Evolutionary conservation across 2,888 invertebrate genomes (phyloP), one percentile per base, ranked within the genome.

Genomic region (Sylvicola fuscatus): DNA sequence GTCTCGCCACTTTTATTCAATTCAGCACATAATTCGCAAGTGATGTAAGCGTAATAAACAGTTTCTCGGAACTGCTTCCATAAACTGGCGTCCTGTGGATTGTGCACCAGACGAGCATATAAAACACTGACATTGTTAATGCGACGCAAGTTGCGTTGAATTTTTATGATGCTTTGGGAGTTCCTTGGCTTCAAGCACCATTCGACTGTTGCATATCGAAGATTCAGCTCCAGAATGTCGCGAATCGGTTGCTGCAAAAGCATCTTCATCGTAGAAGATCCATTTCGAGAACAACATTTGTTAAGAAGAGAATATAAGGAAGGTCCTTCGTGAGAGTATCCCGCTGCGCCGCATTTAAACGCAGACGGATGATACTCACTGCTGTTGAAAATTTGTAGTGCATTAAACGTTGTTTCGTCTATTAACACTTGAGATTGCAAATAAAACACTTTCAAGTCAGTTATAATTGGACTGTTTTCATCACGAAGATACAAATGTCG

Each of bases 291-390:
- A 6, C 28, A 37, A 29, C 45, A 45, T 14, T 37, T 32, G 37
- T 43, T 41, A 10, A 45, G 27, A 6, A 43, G 5, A 14, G 38
- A 39, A 35, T 35, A 44, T 2, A 45, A 14, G 3, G 44, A 44
- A 11, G 69, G 52, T 1, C 72, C 72, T 51, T 73, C 73, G 44
- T 64, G 65, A 21, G 46, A 54, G 16, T 52, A 49, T 2, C 50
- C 52, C 7, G 54, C 58, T 48, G 72, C 73, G 44, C 51, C 53
- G 11, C 54, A 58, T 48, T 74, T 76, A 44, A 68, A 72, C 15
- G 63, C 62, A 16, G 75, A 71, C n/a, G 76, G 75, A 47, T 76
- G 75, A 47, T 75, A 74, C 30, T 42, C 30, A 37, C 63, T 64
- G 17, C 61, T 57, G 32, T 68, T 62, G 47, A 80, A 73, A 39